Evolutionary conservation across 2,113 vertebrate species (phyloP).

Genomic region (Pedionomus torquatus): DNA sequence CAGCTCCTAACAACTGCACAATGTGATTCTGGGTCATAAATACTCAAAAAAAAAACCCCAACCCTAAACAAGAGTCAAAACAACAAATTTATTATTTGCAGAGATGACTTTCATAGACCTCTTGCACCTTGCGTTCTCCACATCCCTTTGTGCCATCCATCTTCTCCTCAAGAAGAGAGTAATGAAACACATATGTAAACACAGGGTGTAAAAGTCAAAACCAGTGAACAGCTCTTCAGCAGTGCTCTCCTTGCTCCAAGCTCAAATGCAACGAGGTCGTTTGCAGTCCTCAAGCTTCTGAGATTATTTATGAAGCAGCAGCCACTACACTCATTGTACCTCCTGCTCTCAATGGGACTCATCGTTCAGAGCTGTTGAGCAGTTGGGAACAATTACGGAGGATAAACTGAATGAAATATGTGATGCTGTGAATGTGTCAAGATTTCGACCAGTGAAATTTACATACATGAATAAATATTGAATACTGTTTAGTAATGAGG

Average conservation of each 20-base stretch:
- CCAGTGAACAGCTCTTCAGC: not conserved
- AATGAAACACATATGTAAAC: not conserved
- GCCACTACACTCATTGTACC: slow-evolving; percentile 16
- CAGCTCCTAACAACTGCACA: not conserved
- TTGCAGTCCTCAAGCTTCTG: slow-evolving; percentile 26
- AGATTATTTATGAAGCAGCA: slow-evolving; percentile 65
- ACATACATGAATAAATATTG: slow-evolving; percentile 74
- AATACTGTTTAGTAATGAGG: slow-evolving; percentile 36
- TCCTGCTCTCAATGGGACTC: slow-evolving; percentile 63
- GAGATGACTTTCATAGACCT: not conserved
- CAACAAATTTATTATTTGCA: not conserved
- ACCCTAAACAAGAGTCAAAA: not conserved
- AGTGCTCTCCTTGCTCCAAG: not conserved
- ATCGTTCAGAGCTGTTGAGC: slow-evolving; percentile 66
- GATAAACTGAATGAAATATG: slow-evolving; percentile 71
- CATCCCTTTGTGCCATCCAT: not conserved
- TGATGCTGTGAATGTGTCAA: slow-evolving; percentile 60
- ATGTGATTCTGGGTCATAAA: not conserved
- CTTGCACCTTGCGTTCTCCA: rapidly evolving
- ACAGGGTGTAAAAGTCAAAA: not conserved
- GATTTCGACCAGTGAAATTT: slow-evolving; percentile 65
- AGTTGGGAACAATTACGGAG: slow-evolving; percentile 72
- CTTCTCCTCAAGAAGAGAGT: not conserved
- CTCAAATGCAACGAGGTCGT: slow-evolving; percentile 13
- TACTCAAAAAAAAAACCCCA: not conserved